A percentile compares a stretch with the other conserved stretches of the same genome.
phyloP scores from a whole-genome alignment of 2,888 invertebrate species.

The Prenolepis imparis region DNA sequence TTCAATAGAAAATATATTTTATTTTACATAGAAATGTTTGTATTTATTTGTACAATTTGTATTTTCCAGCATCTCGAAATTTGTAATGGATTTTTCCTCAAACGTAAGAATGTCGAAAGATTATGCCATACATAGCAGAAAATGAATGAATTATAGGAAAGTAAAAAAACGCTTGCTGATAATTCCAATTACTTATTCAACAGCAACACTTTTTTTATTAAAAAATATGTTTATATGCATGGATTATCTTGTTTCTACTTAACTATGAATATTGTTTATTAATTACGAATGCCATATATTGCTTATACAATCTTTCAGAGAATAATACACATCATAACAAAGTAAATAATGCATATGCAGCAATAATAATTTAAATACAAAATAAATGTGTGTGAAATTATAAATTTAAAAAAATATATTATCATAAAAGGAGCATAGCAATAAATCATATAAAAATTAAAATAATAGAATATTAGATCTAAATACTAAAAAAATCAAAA shows the following conservation, averaged over 20 bases:
- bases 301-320: background rate
- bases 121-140: background rate
- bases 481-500: background rate
- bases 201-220: background rate
- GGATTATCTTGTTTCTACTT: background rate
- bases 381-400: background rate
- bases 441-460: background rate
- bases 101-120: background rate
- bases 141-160: background rate
- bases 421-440: too few relatives aligned
- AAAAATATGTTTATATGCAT: background rate
- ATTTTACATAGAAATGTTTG: background rate
- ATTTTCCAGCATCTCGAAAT: background rate
- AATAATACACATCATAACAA: background rate
- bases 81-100: background rate
- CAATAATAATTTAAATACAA: background rate
- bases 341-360: background rate
- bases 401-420: background rate
- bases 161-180: background rate
- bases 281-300: background rate
- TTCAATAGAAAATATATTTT: background rate
- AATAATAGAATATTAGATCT: background rate
- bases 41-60: background rate
- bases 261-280: background rate
- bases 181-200: background rate